Percentiles rank a stretch among this genome's conserved stretches.
These are phyloP conservation scores for Myotis brandtii DNA, from an alignment of 2,113 vertebrate genomes.

Conservation along the genomic window DNA sequence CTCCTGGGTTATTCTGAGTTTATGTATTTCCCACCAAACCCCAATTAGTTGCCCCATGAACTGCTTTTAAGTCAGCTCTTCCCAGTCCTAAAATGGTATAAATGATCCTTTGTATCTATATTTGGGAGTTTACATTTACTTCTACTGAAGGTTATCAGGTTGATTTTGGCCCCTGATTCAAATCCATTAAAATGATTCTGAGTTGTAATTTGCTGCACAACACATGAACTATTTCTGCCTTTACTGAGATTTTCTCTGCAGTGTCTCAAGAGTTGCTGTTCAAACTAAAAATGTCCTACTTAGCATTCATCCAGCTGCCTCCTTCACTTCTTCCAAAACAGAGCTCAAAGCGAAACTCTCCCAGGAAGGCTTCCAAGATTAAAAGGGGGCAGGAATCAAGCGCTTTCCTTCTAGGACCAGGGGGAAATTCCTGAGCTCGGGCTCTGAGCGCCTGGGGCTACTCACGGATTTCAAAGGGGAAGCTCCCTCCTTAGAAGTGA, in stretches of 20 bases:
- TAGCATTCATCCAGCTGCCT: slow-evolving; percentile 75
- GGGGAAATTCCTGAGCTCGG: slow-evolving; percentile 20
- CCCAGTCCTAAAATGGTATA: background rate
- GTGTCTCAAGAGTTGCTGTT: slow-evolving; percentile 68
- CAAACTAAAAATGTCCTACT: slow-evolving; percentile 77
- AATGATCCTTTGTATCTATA: background rate
- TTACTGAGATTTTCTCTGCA: slow-evolving; percentile 45
- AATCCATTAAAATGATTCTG: background rate
- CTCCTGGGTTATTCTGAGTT: slow-evolving; percentile 16
- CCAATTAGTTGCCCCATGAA: background rate
- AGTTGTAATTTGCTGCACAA: slow-evolving; percentile 35
- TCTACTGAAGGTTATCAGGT: background rate
- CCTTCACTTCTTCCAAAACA: slow-evolving; percentile 64
- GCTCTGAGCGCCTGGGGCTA: slow-evolving; percentile 57
- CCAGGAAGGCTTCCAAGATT: slow-evolving; percentile 81
- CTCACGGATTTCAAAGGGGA: slow-evolving; percentile 65
- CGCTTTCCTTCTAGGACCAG: slow-evolving; percentile 68
- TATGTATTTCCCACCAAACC: background rate
- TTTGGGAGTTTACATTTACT: slow-evolving; percentile 41
- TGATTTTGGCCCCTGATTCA: slow-evolving; percentile 8
- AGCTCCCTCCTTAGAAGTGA: slow-evolving; percentile 53
- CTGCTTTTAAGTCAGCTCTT: background rate
- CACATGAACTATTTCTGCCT: slow-evolving; percentile 63
- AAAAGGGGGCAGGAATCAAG: slow-evolving; percentile 64
- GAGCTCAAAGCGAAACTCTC: slow-evolving; percentile 78